A percentile compares a stretch with the other conserved stretches of the same genome.
Conservation (phyloP, 92 coral and sea anemone genomes). For the Umimayanthus kanabou region DNA sequence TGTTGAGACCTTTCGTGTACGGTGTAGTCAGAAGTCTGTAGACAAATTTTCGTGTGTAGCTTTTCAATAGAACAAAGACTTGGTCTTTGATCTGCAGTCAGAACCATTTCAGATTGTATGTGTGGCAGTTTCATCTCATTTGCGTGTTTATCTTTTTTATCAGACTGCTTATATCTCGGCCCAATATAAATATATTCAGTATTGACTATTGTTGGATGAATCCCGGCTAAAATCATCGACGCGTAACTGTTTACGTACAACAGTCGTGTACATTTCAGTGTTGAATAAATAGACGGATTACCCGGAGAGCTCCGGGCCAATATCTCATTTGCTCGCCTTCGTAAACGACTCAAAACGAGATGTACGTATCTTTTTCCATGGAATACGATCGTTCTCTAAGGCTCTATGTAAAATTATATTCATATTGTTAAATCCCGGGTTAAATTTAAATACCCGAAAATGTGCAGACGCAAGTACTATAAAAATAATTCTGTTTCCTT, state of each 20-base stretch:
- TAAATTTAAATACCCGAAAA: too few relatives aligned
- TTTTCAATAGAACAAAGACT: not conserved
- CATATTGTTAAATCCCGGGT: too few relatives aligned
- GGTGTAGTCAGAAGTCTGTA: too few relatives aligned
- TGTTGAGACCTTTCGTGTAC: not conserved
- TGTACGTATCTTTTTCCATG: too few relatives aligned
- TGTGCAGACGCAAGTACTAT: too few relatives aligned
- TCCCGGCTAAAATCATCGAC: not conserved
- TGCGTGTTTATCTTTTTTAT: not conserved
- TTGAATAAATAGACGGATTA: constrained; percentile 11
- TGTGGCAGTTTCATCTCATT: not conserved
- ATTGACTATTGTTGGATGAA: not conserved
- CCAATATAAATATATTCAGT: constrained; percentile 2
- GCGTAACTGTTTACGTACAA: constrained; percentile 30
- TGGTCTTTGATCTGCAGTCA: not conserved
- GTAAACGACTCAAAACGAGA: not conserved
- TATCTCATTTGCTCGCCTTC: not conserved
- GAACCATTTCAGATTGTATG: not conserved
- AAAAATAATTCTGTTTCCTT: too few relatives aligned
- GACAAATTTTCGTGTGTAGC: not conserved
- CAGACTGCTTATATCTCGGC: not conserved
- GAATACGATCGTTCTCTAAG: too few relatives aligned
- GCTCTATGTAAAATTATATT: too few relatives aligned
- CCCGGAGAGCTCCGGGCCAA: not conserved
- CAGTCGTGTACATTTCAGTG: not conserved